Evolutionary conservation across 2,797 vertebrate species (phyloP), one percentile per base, ranked within the genome.

Genomic region (Neosalanx taihuensis): DNA sequence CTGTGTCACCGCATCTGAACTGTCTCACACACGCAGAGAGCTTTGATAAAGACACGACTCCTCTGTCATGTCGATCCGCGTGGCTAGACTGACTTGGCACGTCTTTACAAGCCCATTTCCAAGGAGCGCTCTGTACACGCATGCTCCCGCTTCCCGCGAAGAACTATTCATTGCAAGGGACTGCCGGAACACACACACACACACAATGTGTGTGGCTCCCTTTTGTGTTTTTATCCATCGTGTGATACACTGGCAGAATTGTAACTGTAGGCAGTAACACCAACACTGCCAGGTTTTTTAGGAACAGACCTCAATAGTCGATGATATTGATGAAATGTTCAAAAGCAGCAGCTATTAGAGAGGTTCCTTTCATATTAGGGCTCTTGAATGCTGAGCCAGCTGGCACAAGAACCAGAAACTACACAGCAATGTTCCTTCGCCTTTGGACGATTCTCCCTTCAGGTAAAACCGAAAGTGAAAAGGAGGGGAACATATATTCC

Each of bases 341-440:
- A 4, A 23, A 29, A 12, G 59, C 58, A 13, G 1, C 20, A 70
- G 26, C 30, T 61, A 33, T 0, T 51, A 41, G 26, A 31, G 41
- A 15, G 6, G 61, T 3, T 33, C 18, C n/a, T n/a, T 71, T 20
- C n/a, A 26, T 18, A 33, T 63, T 49, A 41, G 3, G 37, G 26
- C 69, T 63, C 49, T 71, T 33, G 35, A 56, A 53, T 1, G 57
- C 57, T 26, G 13, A n/a, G 69, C 37, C 41, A 63, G 61, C 69
- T 71, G 41, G 15, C 59, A 46, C 10, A 46, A 46, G 2, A 46
- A 46, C 7, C 13, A 1, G 2, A 41, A 10, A 41, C 1, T 41
- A 7, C 10, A 12, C 41, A 46, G 41, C 12, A 46, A 61, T 58
- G 17, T 41, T n/a, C 23, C 33, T 70, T 17, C 30, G 13, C 60